These are phyloP conservation scores for Cranoglanis bouderius DNA, from an alignment of 2,113 vertebrate genomes.

Conservation along the genomic window DNA sequence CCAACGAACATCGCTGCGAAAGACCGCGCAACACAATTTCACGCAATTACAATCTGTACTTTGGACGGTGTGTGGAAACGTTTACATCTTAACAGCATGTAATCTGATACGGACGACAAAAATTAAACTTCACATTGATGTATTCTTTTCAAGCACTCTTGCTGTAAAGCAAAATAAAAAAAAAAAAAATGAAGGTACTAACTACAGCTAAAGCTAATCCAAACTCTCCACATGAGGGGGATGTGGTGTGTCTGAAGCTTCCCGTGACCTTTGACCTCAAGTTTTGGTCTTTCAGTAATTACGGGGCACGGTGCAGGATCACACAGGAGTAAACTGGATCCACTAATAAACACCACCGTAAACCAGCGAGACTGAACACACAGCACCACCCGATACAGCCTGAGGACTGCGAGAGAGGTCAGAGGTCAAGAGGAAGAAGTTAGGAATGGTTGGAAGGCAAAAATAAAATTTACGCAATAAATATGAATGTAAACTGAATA, in stretches of 20 bases:
- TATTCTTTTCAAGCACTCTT: too few species aligned
- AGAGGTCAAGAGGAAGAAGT: not conserved
- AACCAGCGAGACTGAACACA: slow-evolving; percentile 9
- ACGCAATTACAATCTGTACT: too few species aligned
- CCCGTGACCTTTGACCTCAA: not conserved
- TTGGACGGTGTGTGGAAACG: too few species aligned
- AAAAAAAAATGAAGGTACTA: too few species aligned
- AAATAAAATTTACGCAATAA: not conserved
- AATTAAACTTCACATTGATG: too few species aligned
- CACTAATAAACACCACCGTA: slow-evolving; percentile 68
- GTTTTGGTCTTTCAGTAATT: not conserved
- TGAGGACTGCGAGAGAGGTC: slow-evolving; percentile 7
- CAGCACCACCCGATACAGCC: not conserved
- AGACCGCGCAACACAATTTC: too few species aligned
- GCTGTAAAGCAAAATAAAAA: too few species aligned
- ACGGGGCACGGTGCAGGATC: not conserved
- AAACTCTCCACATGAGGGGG: not conserved
- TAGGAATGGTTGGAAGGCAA: not conserved
- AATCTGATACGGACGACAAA: too few species aligned
- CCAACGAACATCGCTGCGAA: too few species aligned
- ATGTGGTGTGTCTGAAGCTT: not conserved
- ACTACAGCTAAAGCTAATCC: not conserved
- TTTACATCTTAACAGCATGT: too few species aligned
- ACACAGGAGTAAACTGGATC: not conserved
- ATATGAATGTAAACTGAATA: not conserved